Conservation (phyloP, 2,797 vertebrate species). For the Melanotaenia trifasciata region DNA sequence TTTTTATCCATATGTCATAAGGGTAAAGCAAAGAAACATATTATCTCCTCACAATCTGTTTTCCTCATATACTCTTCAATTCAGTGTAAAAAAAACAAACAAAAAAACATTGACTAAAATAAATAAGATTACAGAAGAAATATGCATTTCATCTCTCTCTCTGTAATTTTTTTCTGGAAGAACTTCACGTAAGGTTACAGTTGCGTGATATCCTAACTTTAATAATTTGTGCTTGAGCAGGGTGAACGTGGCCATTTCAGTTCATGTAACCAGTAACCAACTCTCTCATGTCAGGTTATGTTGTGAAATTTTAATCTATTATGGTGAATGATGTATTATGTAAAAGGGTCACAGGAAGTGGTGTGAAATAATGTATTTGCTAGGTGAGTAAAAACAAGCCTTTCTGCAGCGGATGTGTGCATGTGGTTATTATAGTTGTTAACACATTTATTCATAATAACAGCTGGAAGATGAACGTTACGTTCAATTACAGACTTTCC, state of each 20-base stretch:
- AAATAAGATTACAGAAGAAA: slow-evolving; percentile 47
- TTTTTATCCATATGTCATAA: slow-evolving; percentile 60
- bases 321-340: slow-evolving; percentile 24
- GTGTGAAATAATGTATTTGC: slow-evolving; percentile 2
- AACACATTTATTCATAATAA: slow-evolving; percentile 16
- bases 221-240: background rate
- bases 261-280: slow-evolving; percentile 41
- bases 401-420: background rate
- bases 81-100: background rate
- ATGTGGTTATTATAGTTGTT: background rate
- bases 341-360: slow-evolving; percentile 20
- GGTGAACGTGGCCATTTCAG: slow-evolving; percentile 20
- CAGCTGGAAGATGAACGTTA: slow-evolving; percentile 48
- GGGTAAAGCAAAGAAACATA: slow-evolving; percentile 20
- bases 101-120: slow-evolving; percentile 23
- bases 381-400: background rate
- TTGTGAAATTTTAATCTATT: slow-evolving; percentile 11
- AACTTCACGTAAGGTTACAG: slow-evolving; percentile 2
- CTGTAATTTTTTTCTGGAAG: slow-evolving; percentile 5
- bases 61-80: slow-evolving; percentile 1
- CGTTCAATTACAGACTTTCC: slow-evolving; percentile 40
- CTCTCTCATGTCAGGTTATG: slow-evolving; percentile 11
- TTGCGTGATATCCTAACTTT: slow-evolving; percentile 25
- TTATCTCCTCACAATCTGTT: slow-evolving; percentile 49
- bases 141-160: slow-evolving; percentile 41